Evolutionary conservation across 2,888 invertebrate species (phyloP).

Genomic region (Nemapogon koenigi): DNA sequence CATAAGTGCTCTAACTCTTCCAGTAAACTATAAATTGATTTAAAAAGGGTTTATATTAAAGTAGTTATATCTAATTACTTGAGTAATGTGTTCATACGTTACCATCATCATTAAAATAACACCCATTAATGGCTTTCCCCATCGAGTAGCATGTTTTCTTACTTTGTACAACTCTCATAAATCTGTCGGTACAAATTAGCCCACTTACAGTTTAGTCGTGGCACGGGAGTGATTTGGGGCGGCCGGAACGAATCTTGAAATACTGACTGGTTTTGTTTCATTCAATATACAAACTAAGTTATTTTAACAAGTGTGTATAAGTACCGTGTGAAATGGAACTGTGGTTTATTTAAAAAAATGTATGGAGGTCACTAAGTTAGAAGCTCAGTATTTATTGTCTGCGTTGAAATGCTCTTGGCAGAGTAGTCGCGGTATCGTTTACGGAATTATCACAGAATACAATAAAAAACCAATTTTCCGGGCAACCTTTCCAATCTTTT

Average conservation of each 20-base stretch:
- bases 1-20: no score
- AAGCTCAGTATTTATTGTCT: no score
- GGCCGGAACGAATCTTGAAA: slow-evolving; percentile 26
- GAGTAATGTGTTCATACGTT: not conserved
- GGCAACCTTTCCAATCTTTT: no score
- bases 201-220: slow-evolving; percentile 25
- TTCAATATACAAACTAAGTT: slow-evolving; percentile 28
- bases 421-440: no score
- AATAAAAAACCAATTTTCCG: no score
- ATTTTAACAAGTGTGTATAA: slow-evolving; percentile 22
- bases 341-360: no score
- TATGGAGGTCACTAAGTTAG: no score
- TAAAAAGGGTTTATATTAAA: no score
- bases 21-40: no score
- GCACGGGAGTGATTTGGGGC: slow-evolving; percentile 17
- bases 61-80: no score
- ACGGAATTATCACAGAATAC: no score
- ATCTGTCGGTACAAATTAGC: slow-evolving; percentile 41
- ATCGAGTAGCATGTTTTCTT: slow-evolving; percentile 6
- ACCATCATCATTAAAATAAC: not conserved
- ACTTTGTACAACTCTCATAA: slow-evolving; percentile 25
- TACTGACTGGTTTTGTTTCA: slow-evolving; percentile 31
- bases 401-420: no score
- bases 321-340: slow-evolving; percentile 35
- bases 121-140: not conserved